A percentile compares a stretch with the other conserved stretches of the same genome.
phyloP scores from a whole-genome alignment of 2,888 invertebrate species.

The Apoda limacodes region DNA sequence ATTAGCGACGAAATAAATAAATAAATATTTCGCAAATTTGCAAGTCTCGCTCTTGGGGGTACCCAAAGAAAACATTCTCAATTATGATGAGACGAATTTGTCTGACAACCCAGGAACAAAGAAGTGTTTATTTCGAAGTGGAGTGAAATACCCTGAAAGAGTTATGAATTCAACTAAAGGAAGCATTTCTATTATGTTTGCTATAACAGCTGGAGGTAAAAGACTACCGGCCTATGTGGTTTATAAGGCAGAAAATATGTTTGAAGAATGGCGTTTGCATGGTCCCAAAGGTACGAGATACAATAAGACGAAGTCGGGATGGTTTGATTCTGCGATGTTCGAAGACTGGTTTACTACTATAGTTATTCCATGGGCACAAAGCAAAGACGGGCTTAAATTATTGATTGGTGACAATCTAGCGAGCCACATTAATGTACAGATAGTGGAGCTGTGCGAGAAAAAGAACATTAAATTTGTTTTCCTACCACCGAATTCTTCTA shows the following conservation, averaged over 20 bases:
- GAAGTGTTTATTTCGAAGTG: constrained; percentile 15
- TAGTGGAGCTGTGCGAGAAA: constrained; percentile 9
- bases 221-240: constrained; percentile 13
- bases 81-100: constrained; percentile 21
- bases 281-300: constrained; percentile 15
- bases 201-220: constrained; percentile 12
- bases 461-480: constrained; percentile 4
- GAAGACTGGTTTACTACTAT: constrained; percentile 20
- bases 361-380: constrained; percentile 17
- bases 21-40: constrained; percentile 17
- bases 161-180: no score
- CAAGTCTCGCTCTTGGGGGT: constrained; percentile 1
- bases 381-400: constrained; percentile 14
- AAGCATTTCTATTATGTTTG: constrained; percentile 15
- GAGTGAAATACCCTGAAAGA: constrained; percentile 16
- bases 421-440: constrained; percentile 13
- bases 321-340: constrained; percentile 19
- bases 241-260: no score
- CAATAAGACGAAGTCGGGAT: constrained; percentile 21
- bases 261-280: no score
- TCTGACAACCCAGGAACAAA: constrained; percentile 16
- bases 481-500: constrained; percentile 3
- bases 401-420: no score
- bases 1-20: constrained; percentile 9
- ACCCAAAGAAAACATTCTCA: constrained; percentile 13